Evolutionary conservation across 2,797 vertebrate genomes (phyloP), one percentile per base, ranked within the genome.

Genomic region (Paratrypauchen microcephalus): DNA sequence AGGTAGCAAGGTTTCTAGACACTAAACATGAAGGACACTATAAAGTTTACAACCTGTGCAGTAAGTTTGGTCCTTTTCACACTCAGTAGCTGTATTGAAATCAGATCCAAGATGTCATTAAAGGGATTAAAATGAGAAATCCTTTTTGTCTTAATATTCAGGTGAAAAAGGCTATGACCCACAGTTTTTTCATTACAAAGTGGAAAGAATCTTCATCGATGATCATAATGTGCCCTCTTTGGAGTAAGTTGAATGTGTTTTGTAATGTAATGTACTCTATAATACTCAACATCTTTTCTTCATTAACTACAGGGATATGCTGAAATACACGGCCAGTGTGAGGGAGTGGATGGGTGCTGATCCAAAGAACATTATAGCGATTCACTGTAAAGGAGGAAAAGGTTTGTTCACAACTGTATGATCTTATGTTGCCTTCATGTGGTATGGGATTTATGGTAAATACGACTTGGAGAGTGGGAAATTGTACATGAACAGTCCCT

Each of bases 351-450:
- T 98, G 95, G 86, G 87, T 16, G 85, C 92, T 24, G 94, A 99
- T 76, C 78, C 92, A 0, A 66, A 86, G 71, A 99, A 99, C 23
- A 68, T 97, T 23, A 83, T 97, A 23, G 97, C 87, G 13, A 95
- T 99, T 89, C 97, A 99, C 85, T 98, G 96, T 75, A 98, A 97
- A 90, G 97, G 96, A 78, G 97, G 97, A 8, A 99, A 99, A 95
- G 98, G 98, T 97, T 50, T 52, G 63, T 50, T 30, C 24, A 13
- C 26, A n/a, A 48, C 45, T 1, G 9, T 61, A 28, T 5, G 64
- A 16, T 28, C 23, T 73, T 26, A 36, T 9, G 32, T 36, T 9
- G 32, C 32, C 32, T 36, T 36, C 32, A 36, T 36, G 7, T 36
- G 32, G 8, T 9, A 2, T 36, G 32, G 32, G 32, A 36, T 9